These are phyloP conservation scores for Rattus norvegicus DNA, from an alignment of 2,113 vertebrate genomes.

Conservation along the genomic window GRCr8 NC_086039.1:115109001-115109500, in stretches of 20 bases:
- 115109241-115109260: constrained; percentile 94
- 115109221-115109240: constrained; percentile 93
- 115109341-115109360: constrained; percentile 94
- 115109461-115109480: constrained; percentile 94
- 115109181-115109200: constrained; percentile 95
- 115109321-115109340: constrained; percentile 92
- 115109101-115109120: constrained; percentile 93
- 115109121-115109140: constrained; percentile 93
- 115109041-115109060: too few relatives aligned
- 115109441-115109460: constrained; percentile 93
- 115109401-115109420: constrained; percentile 97
- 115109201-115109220: constrained; percentile 94
- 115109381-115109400: constrained; percentile 91
- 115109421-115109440: constrained; percentile 94
- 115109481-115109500: constrained; percentile 94
- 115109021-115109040: too few relatives aligned
- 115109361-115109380: constrained; percentile 96
- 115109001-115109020: too few relatives aligned
- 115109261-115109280: constrained; percentile 95
- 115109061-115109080: too few relatives aligned
- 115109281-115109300: constrained; percentile 93
- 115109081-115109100: too few relatives aligned
- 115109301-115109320: constrained; percentile 96
- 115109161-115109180: constrained; percentile 97
- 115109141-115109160: constrained; percentile 96